Evolutionary conservation across 2,113 vertebrate genomes (phyloP).

Genomic region (Tetrax tetrax): DNA sequence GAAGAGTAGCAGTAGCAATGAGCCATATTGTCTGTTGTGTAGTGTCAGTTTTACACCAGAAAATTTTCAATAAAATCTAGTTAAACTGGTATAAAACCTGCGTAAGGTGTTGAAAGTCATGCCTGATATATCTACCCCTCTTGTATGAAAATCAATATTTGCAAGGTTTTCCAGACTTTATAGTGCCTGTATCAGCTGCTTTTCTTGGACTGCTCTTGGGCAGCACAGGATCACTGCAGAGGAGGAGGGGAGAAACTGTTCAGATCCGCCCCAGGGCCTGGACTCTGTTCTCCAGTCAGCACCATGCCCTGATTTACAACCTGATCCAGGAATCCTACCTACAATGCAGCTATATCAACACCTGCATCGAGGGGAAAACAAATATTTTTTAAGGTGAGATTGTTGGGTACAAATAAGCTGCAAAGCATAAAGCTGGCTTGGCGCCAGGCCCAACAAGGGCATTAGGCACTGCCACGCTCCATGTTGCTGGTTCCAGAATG

Average conservation of each 20-base stretch:
- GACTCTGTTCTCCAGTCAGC: slow-evolving; percentile 19
- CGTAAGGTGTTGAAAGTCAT: not conserved
- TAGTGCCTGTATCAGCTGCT: slow-evolving; percentile 4
- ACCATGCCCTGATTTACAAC: slow-evolving; percentile 39
- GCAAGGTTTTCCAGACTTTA: not conserved
- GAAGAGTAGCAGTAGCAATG: not conserved
- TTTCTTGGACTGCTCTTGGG: slow-evolving; percentile 33
- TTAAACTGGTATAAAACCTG: not conserved
- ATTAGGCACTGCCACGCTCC: not conserved
- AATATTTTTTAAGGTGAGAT: slow-evolving; percentile 8
- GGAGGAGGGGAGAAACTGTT: not conserved
- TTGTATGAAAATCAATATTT: slow-evolving; percentile 41
- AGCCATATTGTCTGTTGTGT: not conserved
- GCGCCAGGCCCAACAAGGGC: slow-evolving; percentile 32
- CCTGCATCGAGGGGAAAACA: slow-evolving; percentile 35
- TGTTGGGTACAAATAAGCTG: slow-evolving; percentile 6
- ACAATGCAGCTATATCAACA: slow-evolving; percentile 58
- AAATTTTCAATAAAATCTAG: not conserved
- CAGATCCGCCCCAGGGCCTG: not conserved
- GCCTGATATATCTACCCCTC: not conserved
- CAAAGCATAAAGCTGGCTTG: slow-evolving; percentile 2
- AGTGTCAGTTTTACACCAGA: not conserved
- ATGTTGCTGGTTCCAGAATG: not conserved
- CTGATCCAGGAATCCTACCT: slow-evolving; percentile 7
- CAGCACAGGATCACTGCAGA: not conserved